phyloP scores from a whole-genome alignment of 2,888 invertebrate genomes.

The Noctua pronuba region DNA sequence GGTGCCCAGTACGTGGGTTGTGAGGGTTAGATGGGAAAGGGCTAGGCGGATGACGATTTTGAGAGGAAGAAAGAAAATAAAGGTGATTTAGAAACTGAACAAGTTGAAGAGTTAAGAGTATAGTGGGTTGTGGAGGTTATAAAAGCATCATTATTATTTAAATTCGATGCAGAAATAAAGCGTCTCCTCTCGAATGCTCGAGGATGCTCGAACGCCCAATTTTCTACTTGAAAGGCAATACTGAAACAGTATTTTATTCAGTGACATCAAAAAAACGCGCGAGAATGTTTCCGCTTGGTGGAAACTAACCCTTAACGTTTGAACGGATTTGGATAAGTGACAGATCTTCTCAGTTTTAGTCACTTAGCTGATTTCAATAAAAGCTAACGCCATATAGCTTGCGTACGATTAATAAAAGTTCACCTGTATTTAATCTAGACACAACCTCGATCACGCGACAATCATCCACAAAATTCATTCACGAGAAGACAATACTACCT shows the following conservation, averaged over 20 bases:
- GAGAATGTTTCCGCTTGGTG: not conserved
- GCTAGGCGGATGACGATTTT: no score
- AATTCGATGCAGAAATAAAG: no score
- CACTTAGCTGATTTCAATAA: not conserved
- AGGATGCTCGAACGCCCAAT: not conserved
- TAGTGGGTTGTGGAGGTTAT: no score
- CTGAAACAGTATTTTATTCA: not conserved
- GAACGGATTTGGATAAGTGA: not conserved
- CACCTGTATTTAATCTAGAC: not conserved
- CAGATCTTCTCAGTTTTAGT: not conserved
- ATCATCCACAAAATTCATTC: constrained; percentile 26
- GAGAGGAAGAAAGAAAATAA: not conserved
- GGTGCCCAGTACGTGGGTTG: not conserved
- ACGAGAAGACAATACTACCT: not conserved
- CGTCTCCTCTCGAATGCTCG: no score
- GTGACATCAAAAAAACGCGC: no score
- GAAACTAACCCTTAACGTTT: not conserved
- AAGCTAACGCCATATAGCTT: not conserved
- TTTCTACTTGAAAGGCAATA: not conserved
- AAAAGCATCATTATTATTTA: no score
- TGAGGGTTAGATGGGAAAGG: not conserved
- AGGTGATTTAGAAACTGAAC: not conserved
- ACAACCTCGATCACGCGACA: constrained; percentile 13
- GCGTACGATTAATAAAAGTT: not conserved
- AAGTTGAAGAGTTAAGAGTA: no score